These are phyloP conservation scores for Megatriorchis doriae DNA, from an alignment of 2,113 vertebrate species.

Conservation along the genomic window DNA sequence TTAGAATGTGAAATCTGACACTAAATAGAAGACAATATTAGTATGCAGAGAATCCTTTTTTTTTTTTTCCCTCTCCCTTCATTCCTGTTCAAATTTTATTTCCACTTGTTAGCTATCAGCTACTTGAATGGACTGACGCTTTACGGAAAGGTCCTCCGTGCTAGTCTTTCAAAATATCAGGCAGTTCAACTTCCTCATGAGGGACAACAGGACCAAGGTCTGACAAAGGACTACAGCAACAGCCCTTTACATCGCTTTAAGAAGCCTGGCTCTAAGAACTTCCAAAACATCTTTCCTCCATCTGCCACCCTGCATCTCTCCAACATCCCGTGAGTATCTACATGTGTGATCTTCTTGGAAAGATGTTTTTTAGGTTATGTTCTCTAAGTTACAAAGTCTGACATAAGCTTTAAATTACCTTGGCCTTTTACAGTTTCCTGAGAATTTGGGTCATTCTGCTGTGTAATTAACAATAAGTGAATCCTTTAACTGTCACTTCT, in stretches of 20 bases:
- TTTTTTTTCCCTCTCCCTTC: neutral
- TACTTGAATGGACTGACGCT: conserved; percentile 82
- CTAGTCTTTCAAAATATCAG: conserved; percentile 80
- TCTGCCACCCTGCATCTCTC: conserved; percentile 85
- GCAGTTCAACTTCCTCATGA: conserved; percentile 79
- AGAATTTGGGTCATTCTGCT: neutral
- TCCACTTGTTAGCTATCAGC: conserved; percentile 74
- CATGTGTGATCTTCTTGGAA: neutral
- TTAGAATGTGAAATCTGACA: neutral
- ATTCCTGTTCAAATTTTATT: neutral
- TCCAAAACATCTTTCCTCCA: conserved; percentile 83
- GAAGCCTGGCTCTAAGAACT: conserved; percentile 81
- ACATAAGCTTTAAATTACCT: neutral
- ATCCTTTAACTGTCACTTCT: neutral
- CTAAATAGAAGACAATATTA: neutral
- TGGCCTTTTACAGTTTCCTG: neutral
- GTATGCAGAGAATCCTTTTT: neutral
- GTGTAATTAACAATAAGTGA: neutral
- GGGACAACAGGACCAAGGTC: conserved; percentile 76
- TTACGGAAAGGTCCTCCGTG: conserved; percentile 78
- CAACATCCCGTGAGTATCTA: conserved; percentile 85
- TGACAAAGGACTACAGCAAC: conserved; percentile 84
- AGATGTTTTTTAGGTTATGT: neutral
- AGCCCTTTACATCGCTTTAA: conserved; percentile 87
- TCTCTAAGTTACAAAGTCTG: neutral